Conservation (phyloP, 2,888 invertebrate species). For the Eudasyphora cyanicolor region DNA sequence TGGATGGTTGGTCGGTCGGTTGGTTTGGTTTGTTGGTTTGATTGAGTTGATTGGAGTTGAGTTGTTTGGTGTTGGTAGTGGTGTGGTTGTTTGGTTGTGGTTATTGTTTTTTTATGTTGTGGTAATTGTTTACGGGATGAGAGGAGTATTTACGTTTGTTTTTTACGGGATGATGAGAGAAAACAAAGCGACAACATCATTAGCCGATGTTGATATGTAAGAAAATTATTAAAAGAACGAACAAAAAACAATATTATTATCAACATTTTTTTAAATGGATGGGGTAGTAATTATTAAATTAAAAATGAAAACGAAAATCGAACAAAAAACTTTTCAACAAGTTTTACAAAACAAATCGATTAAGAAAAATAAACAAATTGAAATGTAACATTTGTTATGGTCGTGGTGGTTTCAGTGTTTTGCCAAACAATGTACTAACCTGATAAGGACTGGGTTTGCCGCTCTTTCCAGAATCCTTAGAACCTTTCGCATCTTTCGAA, state of each 20-base stretch:
- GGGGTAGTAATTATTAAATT: background rate
- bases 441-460: constrained; percentile 86
- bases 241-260: constrained; percentile 50
- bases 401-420: background rate
- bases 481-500: constrained; percentile 82
- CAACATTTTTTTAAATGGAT: constrained; percentile 25
- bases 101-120: constrained; percentile 42
- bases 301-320: background rate
- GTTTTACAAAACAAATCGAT: background rate
- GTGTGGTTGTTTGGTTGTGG: constrained; percentile 45
- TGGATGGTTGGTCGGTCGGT: constrained; percentile 27
- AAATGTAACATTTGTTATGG: background rate
- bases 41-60: constrained; percentile 19
- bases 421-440: constrained; percentile 81
- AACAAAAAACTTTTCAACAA: background rate
- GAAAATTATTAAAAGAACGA: constrained; percentile 11
- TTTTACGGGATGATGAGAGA: constrained; percentile 37
- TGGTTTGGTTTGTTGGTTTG: constrained; percentile 8
- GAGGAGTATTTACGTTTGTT: constrained; percentile 12
- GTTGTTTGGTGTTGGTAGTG: constrained; percentile 31
- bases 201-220: constrained; percentile 10
- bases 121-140: constrained; percentile 45
- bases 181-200: constrained; percentile 29
- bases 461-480: constrained; percentile 83
- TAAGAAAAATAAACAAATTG: background rate